Percentiles rank a stretch among this genome's conserved stretches.
phyloP scores from a whole-genome alignment of 2,888 invertebrate species.

The Euclidia mi region DNA sequence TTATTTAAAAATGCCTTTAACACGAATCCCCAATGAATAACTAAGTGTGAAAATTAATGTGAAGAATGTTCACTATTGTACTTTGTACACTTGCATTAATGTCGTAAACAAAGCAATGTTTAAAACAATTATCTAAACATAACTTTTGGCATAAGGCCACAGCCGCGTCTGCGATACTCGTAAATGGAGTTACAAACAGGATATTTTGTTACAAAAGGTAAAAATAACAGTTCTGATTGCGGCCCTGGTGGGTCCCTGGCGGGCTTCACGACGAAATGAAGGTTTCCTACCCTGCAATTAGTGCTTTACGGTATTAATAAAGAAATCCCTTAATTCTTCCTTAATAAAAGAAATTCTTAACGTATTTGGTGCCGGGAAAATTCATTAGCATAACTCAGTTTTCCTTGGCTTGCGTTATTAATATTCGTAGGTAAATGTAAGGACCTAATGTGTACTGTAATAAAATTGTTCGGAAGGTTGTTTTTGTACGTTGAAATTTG shows the following conservation, averaged over 20 bases:
- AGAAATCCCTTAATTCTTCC: slow-evolving; percentile 77
- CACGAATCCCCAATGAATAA: too few species aligned
- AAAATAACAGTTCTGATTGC: slow-evolving; percentile 42
- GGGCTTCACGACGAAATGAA: slow-evolving; percentile 71
- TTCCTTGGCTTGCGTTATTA: slow-evolving; percentile 42
- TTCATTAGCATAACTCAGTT: slow-evolving; percentile 58
- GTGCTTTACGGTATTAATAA: slow-evolving; percentile 77
- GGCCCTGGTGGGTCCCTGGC: slow-evolving; percentile 63
- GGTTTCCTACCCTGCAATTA: slow-evolving; percentile 75
- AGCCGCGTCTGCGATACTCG: slow-evolving; percentile 5
- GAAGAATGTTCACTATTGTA: too few species aligned
- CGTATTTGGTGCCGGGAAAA: slow-evolving; percentile 52
- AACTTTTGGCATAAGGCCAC: slow-evolving; percentile 15
- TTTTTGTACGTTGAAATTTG: not conserved
- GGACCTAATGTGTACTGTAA: slow-evolving; percentile 11
- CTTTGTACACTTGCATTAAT: not conserved
- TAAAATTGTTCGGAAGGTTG: slow-evolving; percentile 4
- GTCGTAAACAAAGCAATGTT: slow-evolving; percentile 5
- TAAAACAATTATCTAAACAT: slow-evolving; percentile 13
- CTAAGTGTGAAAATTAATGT: too few species aligned
- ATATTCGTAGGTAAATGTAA: slow-evolving; percentile 38
- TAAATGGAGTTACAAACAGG: slow-evolving; percentile 13
- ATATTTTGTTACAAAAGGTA: slow-evolving; percentile 18
- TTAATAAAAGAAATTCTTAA: slow-evolving; percentile 72
- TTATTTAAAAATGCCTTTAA: too few species aligned